These are phyloP conservation scores for Dicrurus megarhynchus DNA, from an alignment of 2,113 vertebrate genomes.

Conservation along the genomic window DNA sequence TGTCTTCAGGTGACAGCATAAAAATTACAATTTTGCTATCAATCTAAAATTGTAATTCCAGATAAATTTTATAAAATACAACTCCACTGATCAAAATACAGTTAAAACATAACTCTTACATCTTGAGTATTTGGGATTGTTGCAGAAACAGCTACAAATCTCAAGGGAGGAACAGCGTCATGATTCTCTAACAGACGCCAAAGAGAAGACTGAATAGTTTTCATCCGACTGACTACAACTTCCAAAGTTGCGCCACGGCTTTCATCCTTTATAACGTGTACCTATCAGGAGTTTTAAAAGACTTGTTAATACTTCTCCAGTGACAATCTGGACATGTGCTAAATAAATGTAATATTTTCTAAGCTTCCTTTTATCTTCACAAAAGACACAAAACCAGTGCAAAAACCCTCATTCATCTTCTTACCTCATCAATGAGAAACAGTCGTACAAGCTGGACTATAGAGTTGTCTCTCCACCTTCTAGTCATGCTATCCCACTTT, in stretches of 20 bases:
- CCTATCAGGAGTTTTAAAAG: conserved; percentile 68
- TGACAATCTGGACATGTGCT: neutral
- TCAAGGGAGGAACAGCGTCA: conserved; percentile 70
- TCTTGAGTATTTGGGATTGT: conserved; percentile 94
- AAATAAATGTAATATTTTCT: neutral
- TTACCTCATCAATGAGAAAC: conserved; percentile 95
- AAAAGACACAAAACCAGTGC: conserved; percentile 4
- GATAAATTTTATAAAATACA: neutral
- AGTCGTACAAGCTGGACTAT: conserved; percentile 89
- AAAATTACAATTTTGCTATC: neutral
- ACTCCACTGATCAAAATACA: neutral
- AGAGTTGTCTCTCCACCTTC: conserved; percentile 93
- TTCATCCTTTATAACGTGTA: conserved; percentile 92
- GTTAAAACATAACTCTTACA: conserved; percentile 76
- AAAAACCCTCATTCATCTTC: neutral
- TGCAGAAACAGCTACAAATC: conserved; percentile 95
- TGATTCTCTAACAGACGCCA: conserved; percentile 63
- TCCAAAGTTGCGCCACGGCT: conserved; percentile 93
- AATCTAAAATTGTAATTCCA: neutral
- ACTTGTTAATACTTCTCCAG: neutral
- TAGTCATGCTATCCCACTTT: conserved; percentile 99
- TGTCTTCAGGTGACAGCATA: neutral
- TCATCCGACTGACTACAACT: conserved; percentile 97
- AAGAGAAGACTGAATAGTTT: conserved; percentile 83
- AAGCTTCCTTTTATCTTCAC: neutral